Conservation (phyloP, 2,113 vertebrate genomes). For the Ciconia maguari region DNA sequence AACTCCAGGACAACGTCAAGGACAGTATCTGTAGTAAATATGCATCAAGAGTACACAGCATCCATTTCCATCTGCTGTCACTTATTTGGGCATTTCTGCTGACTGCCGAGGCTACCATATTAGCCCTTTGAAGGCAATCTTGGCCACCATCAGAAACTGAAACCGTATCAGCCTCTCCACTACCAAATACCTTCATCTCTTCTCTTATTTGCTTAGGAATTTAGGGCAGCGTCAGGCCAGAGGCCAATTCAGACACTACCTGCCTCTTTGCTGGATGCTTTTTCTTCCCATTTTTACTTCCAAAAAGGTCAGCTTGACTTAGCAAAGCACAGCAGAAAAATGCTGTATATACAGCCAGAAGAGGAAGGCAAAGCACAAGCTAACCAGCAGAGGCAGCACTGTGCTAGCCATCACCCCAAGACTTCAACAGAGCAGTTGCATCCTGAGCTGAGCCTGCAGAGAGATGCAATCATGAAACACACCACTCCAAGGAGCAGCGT, state of each 20-base stretch:
- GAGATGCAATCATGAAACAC: not conserved
- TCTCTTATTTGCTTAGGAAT: not conserved
- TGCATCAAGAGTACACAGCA: not conserved
- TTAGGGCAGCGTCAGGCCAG: not conserved
- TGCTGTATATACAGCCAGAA: not conserved
- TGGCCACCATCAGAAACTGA: not conserved
- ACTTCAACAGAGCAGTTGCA: not conserved
- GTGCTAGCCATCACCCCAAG: not conserved
- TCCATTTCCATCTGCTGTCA: not conserved
- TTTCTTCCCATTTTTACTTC: not conserved
- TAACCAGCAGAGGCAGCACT: not conserved
- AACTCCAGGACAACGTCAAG: not conserved
- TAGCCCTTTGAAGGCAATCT: not conserved
- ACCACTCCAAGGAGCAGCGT: not conserved
- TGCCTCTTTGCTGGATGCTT: not conserved
- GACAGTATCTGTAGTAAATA: not conserved
- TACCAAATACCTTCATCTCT: not conserved
- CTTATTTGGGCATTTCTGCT: not conserved
- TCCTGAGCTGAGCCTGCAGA: not conserved
- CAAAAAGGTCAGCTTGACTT: not conserved
- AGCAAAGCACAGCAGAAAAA: not conserved
- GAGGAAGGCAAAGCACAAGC: not conserved
- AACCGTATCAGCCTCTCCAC: not conserved
- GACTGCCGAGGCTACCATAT: not conserved
- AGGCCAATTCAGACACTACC: not conserved